These are phyloP conservation scores for Clepsis dumicolana DNA, from an alignment of 2,888 invertebrate species.

Conservation along the genomic window DNA sequence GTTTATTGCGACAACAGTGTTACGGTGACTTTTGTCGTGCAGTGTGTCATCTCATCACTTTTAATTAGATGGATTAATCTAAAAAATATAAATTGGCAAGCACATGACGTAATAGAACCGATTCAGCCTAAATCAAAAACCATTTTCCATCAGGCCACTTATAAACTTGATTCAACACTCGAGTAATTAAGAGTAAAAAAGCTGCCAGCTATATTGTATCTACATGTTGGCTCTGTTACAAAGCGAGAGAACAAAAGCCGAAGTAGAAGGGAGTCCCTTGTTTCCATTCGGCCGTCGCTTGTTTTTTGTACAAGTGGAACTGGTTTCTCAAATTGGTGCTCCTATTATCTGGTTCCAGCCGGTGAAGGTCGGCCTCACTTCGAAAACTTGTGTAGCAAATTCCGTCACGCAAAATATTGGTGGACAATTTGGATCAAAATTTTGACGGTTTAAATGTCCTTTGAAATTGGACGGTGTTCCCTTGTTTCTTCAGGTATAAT, in stretches of 20 bases:
- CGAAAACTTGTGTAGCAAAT: slow-evolving; percentile 76
- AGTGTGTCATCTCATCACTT: neutral
- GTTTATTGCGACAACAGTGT: slow-evolving; percentile 32
- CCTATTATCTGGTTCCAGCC: slow-evolving; percentile 81
- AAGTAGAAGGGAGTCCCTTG: slow-evolving; percentile 70
- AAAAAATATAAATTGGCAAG: neutral
- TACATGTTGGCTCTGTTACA: slow-evolving; percentile 47
- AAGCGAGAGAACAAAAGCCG: slow-evolving; percentile 67
- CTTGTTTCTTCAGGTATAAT: slow-evolving; percentile 25
- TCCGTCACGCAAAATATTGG: slow-evolving; percentile 83
- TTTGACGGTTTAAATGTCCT: slow-evolving; percentile 44
- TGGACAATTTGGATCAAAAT: slow-evolving; percentile 55
- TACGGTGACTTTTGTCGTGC: slow-evolving; percentile 27
- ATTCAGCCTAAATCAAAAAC: neutral
- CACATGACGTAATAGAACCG: neutral
- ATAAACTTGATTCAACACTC: slow-evolving; percentile 32
- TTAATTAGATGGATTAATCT: too few relatives aligned
- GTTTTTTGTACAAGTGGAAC: slow-evolving; percentile 76
- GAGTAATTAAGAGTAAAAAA: slow-evolving; percentile 43
- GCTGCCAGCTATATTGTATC: slow-evolving; percentile 29
- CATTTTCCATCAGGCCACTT: slow-evolving; percentile 21
- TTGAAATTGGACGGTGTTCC: slow-evolving; percentile 40
- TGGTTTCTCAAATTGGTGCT: slow-evolving; percentile 82
- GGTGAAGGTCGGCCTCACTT: slow-evolving; percentile 79
- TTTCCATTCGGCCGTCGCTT: slow-evolving; percentile 69